phyloP scores from a whole-genome alignment of 1,140 invertebrate species.

The Papilio aristodemus region DNA sequence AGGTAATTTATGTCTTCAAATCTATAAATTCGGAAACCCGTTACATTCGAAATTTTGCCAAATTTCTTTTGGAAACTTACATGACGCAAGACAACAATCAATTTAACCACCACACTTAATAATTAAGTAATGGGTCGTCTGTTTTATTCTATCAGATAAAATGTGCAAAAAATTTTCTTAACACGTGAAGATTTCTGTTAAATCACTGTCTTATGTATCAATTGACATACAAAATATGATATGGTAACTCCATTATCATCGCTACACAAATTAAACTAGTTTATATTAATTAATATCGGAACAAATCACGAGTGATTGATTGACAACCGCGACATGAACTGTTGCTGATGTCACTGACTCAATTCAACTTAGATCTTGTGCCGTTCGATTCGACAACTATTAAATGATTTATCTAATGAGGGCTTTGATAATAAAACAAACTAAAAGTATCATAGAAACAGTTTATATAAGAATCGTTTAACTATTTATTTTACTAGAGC shows the following conservation, averaged over 20 bases:
- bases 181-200: no score
- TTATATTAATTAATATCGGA: conserved; percentile 8
- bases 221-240: background rate
- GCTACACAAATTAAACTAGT: background rate
- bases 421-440: background rate
- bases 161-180: no score
- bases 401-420: conserved; percentile 1
- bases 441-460: background rate
- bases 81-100: no score
- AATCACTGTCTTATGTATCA: background rate
- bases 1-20: conserved; percentile 61
- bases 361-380: conserved; percentile 1
- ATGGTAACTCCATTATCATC: background rate
- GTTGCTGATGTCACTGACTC: background rate
- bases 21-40: no score
- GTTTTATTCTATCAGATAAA: no score
- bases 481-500: no score
- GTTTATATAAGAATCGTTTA: no score
- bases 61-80: no score
- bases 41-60: no score
- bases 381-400: background rate
- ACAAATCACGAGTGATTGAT: background rate
- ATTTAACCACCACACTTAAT: no score
- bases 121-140: no score
- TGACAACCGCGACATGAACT: background rate